These are phyloP conservation scores for Drosophila vallismaia DNA, from an alignment of 2,888 invertebrate species.

Conservation along the genomic window DNA sequence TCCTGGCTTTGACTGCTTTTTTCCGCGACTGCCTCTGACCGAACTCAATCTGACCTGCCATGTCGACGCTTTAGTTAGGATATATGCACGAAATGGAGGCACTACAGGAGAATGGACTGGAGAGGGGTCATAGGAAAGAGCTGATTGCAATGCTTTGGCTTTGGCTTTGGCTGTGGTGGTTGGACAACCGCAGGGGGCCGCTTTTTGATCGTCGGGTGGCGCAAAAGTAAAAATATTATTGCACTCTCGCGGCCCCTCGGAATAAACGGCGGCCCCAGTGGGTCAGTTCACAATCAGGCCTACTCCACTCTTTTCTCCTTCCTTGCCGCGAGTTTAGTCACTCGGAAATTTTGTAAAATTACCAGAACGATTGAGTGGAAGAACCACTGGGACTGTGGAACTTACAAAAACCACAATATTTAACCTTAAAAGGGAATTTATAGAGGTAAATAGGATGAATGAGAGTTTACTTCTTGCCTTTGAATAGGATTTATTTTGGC, in stretches of 20 bases:
- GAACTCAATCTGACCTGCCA: slow-evolving; percentile 61
- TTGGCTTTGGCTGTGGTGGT: slow-evolving; percentile 50
- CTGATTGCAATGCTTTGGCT: slow-evolving; percentile 36
- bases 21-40: slow-evolving; percentile 36
- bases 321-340: slow-evolving; percentile 40
- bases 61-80: slow-evolving; percentile 52
- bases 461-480: neutral
- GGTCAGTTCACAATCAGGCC: slow-evolving; percentile 13
- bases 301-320: neutral
- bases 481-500: neutral
- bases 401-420: neutral
- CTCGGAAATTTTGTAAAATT: slow-evolving; percentile 43
- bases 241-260: slow-evolving; percentile 49
- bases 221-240: slow-evolving; percentile 65
- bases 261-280: slow-evolving; percentile 20
- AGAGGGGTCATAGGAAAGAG: neutral
- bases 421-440: neutral
- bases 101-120: neutral
- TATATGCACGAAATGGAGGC: slow-evolving; percentile 7
- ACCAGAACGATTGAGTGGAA: slow-evolving; percentile 37
- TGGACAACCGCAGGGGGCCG: slow-evolving; percentile 54
- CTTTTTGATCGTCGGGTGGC: slow-evolving; percentile 53
- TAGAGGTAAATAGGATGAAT: neutral
- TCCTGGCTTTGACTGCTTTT: neutral
- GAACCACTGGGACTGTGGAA: slow-evolving; percentile 1